These are phyloP conservation scores for Stictonetta naevosa DNA, from an alignment of 2,113 vertebrate genomes.

Conservation along the genomic window DNA sequence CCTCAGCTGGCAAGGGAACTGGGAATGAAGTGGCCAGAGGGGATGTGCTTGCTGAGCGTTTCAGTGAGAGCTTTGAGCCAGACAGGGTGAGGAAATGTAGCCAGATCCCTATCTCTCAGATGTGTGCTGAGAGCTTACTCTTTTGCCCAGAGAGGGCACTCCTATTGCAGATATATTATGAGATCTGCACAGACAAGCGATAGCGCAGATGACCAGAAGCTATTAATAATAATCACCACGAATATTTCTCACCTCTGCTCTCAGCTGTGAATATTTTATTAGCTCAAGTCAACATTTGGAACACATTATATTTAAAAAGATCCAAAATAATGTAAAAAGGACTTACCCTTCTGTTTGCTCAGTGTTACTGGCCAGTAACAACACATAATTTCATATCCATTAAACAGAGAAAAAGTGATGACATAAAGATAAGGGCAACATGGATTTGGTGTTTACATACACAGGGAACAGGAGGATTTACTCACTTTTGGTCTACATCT, in stretches of 20 bases:
- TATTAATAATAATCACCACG: neutral
- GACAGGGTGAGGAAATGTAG: neutral
- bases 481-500: neutral
- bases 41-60: fast-evolving
- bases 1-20: neutral
- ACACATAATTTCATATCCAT: neutral
- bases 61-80: neutral
- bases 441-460: neutral
- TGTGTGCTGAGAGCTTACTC: neutral
- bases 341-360: neutral
- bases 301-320: neutral
- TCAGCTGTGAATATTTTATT: neutral
- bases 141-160: conserved; percentile 58
- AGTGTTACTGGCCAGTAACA: neutral
- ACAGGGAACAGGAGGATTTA: neutral
- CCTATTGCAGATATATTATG: conserved; percentile 11
- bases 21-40: neutral
- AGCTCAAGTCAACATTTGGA: neutral
- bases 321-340: neutral
- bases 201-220: neutral
- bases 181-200: neutral
- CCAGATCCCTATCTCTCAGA: neutral
- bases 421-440: neutral
- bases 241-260: neutral
- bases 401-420: neutral